Evolutionary conservation across 2,888 invertebrate species (phyloP).

Genomic region (Metallyticus violacea): DNA sequence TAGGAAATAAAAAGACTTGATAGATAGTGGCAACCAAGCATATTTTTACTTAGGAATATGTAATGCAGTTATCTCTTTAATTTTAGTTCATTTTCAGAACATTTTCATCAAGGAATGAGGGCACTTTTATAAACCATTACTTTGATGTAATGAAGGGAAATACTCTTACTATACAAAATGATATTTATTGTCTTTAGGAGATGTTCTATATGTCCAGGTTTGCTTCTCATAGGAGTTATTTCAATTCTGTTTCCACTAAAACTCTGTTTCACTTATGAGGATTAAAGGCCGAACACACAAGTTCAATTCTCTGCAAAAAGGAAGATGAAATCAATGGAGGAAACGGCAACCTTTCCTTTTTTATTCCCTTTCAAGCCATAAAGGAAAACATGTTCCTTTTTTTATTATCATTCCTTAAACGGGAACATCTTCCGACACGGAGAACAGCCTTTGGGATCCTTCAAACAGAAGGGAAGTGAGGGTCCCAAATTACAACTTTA

Average conservation of each 20-base stretch:
- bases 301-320: background rate
- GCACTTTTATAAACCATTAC: too few relatives aligned
- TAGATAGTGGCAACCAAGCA: too few relatives aligned
- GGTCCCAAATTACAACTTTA: background rate
- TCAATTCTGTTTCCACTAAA: background rate
- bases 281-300: background rate
- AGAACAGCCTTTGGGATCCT: background rate
- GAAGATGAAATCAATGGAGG: background rate
- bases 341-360: background rate
- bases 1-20: too few relatives aligned
- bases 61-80: too few relatives aligned
- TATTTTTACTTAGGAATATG: too few relatives aligned
- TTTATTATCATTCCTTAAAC: background rate
- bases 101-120: too few relatives aligned
- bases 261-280: background rate
- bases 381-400: background rate
- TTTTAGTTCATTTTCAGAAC: too few relatives aligned
- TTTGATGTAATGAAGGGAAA: too few relatives aligned
- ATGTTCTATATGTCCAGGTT: too few relatives aligned
- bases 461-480: background rate
- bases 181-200: too few relatives aligned
- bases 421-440: background rate
- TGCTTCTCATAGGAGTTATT: too few relatives aligned
- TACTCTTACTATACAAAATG: too few relatives aligned
- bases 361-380: background rate